Conservation (phyloP, 1,140 invertebrate genomes). For the Ceratosolen fusciceps region DNA sequence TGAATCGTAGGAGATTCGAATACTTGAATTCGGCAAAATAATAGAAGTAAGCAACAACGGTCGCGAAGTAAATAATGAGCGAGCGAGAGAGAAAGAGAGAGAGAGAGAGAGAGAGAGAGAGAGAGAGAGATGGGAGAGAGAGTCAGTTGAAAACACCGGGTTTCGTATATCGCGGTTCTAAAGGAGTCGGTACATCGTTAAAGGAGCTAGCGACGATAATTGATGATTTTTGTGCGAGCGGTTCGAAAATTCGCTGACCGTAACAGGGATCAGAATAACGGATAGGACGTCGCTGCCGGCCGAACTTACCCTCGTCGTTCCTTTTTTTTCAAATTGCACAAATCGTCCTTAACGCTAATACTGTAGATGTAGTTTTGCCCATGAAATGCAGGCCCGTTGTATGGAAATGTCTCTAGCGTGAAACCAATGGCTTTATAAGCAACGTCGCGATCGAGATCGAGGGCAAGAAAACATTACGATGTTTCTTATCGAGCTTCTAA, state of each 20-base stretch:
- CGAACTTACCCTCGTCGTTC: no score
- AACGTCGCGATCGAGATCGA: background rate
- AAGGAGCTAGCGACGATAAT: slow-evolving; percentile 31
- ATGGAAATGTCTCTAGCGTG: background rate
- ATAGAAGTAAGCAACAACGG: background rate
- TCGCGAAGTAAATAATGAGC: background rate
- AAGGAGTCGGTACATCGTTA: slow-evolving; percentile 42
- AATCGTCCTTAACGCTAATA: background rate
- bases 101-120: background rate
- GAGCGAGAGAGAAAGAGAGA: background rate
- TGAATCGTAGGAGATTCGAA: background rate
- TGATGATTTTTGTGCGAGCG: slow-evolving; percentile 8
- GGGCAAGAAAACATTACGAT: background rate
- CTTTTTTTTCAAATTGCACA: slow-evolving; percentile 1
- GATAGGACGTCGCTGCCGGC: no score
- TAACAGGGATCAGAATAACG: background rate
- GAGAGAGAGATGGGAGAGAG: no score
- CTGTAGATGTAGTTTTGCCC: no score
- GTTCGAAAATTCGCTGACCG: background rate
- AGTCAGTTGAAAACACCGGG: no score
- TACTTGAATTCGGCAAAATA: background rate
- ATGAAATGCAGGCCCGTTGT: no score
- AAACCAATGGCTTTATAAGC: background rate
- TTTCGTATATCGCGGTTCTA: slow-evolving; percentile 26
- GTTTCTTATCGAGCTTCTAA: background rate